These are phyloP conservation scores for cattle (Bos taurus) DNA, from an alignment of 2,113 vertebrate species.

Conservation along the genomic window DNA sequence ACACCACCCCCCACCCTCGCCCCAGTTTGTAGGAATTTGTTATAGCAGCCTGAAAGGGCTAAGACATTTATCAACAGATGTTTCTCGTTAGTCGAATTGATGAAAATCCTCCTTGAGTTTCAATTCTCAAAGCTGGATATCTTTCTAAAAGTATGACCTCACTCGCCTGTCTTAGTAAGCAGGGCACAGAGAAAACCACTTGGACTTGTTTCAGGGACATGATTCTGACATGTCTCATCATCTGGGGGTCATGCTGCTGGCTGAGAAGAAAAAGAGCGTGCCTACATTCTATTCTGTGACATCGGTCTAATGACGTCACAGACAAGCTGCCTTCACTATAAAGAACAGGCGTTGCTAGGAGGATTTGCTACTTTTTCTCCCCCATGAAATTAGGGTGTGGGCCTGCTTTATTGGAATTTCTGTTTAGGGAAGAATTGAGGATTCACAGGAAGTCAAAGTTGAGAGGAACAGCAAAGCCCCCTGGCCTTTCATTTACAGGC, in stretches of 20 bases:
- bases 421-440: neutral
- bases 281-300: accelerated
- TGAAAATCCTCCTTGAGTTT: neutral
- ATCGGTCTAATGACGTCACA: neutral
- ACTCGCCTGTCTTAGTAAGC: accelerated
- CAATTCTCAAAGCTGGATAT: neutral
- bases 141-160: neutral
- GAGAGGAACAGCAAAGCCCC: too few relatives aligned
- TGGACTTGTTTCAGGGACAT: neutral
- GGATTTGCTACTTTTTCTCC: too few relatives aligned
- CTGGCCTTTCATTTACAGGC: neutral
- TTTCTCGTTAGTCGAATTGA: neutral
- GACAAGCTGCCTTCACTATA: neutral
- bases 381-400: neutral
- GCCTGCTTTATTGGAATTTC: neutral
- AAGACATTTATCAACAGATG: neutral
- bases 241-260: too few relatives aligned
- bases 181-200: accelerated
- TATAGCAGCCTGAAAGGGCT: too few relatives aligned
- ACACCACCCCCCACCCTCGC: neutral
- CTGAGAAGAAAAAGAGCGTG: accelerated
- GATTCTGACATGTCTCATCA: neutral
- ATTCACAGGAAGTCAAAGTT: neutral
- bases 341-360: accelerated
- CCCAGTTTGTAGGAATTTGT: neutral